Conservation (phyloP, 2,797 vertebrate genomes). For the Hippocampus kuda region DNA sequence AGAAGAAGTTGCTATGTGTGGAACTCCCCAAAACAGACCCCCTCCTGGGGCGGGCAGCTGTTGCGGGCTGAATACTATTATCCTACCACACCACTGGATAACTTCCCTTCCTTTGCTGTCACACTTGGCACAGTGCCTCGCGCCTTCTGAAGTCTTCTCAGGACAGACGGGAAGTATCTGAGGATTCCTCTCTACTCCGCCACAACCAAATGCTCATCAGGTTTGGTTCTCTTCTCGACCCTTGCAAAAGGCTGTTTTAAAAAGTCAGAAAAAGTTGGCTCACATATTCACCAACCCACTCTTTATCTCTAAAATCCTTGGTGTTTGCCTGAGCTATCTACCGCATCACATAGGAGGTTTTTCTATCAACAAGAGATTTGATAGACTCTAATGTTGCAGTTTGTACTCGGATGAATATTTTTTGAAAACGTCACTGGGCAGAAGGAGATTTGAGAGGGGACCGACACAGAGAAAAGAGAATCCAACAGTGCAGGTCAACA, state of each 20-base stretch:
- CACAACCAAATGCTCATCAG: not conserved
- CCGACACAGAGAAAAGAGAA: no score
- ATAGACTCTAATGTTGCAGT: not conserved
- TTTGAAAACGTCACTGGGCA: not conserved
- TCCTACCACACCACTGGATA: not conserved
- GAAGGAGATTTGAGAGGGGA: not conserved
- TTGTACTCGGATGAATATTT: not conserved
- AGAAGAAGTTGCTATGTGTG: not conserved
- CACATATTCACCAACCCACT: not conserved
- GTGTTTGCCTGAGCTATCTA: no score
- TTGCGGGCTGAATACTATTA: not conserved
- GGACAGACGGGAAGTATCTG: not conserved
- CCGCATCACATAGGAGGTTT: no score
- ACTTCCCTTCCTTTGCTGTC: conserved; percentile 4
- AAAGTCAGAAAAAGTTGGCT: not conserved
- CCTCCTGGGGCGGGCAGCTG: conserved; percentile 1
- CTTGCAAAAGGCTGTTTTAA: not conserved
- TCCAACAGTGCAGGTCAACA: not conserved
- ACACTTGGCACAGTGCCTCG: not conserved
- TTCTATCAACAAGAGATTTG: no score
- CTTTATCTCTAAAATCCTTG: not conserved
- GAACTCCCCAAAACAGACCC: not conserved
- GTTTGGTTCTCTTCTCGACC: not conserved
- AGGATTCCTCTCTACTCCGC: not conserved
- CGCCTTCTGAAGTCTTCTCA: not conserved